Evolutionary conservation across 2,113 vertebrate genomes (phyloP), one percentile per base, ranked within the genome.

Genomic region (Sakesphorus luctuosus): DNA sequence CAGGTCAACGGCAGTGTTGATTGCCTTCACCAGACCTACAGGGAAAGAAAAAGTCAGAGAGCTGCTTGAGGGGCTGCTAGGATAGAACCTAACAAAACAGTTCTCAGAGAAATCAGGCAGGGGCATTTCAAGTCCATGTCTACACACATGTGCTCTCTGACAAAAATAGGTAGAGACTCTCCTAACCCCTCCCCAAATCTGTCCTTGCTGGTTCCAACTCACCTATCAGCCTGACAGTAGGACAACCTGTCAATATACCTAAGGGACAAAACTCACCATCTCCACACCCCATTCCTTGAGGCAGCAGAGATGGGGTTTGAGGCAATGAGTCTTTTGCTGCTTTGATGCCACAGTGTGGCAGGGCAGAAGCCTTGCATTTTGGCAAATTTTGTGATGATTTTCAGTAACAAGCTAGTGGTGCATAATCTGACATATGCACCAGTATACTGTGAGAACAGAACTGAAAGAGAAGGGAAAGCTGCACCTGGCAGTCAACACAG

Each of bases 1-100:
- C 89, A 99, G 98, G 96, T 99, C 99, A 75, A 99, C 99, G 1
- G 99, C 99, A 8, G 98, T 99, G 96, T 99, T 99, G 93, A 99
- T 98, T 10, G 99, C 98, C 94, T 99, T 99, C 93, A 99, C 98
- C 93, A 99, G 97, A 83, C 97, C 99, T 99, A 95, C 6, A 78
- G n/a, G 75, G 47, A 82, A 71, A 93, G 49, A 78, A 4, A 2
- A 11, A 53, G 61, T 61, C 25, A 84, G 25, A 46, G 19, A 83
- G 46, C 24, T 77, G 50, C 44, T 35, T 12, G 9, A 69, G 23
- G 9, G 23, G 26, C 50, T 88, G 46, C 68, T 33, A 59, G 38
- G n/a, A 62, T 4, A 49, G 36, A 46, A 10, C 28, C 29, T 35
- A 20, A 85, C 13, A 33, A 63, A 62, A 63, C 12, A 43, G 19